Conservation (phyloP, 2,113 vertebrate species). For the Himantopus leucocephalus region DNA sequence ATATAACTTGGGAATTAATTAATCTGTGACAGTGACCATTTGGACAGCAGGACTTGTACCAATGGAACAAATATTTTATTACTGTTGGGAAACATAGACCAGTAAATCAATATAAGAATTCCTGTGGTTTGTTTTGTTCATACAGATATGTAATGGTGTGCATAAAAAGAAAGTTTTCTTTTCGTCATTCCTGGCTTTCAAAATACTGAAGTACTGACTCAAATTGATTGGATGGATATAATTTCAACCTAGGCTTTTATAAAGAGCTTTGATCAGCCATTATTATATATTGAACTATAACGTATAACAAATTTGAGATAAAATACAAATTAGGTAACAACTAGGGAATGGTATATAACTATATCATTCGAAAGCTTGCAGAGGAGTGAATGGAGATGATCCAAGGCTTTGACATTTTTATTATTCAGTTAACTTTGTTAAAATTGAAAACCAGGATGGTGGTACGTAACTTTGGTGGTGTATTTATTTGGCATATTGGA, state of each 20-base stretch:
- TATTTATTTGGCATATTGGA: neutral
- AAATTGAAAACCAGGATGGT: neutral
- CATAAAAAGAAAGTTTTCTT: neutral
- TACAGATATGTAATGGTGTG: neutral
- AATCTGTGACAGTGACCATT: neutral
- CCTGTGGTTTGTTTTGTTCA: neutral
- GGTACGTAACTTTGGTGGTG: neutral
- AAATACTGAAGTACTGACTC: neutral
- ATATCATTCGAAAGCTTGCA: neutral
- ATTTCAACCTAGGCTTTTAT: neutral
- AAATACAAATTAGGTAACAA: neutral
- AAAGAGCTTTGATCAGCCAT: neutral
- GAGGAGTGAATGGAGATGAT: slow-evolving; percentile 26
- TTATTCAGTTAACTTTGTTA: slow-evolving; percentile 9
- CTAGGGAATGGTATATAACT: neutral
- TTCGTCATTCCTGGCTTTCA: neutral
- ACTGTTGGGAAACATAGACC: neutral
- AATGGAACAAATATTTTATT: neutral
- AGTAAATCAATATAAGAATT: neutral
- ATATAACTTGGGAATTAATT: neutral
- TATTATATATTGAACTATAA: neutral
- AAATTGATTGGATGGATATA: neutral
- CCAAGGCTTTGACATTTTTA: slow-evolving; percentile 26
- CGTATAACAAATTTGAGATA: neutral
- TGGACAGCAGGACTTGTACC: neutral